Percentiles rank a stretch among this genome's conserved stretches.
Conservation (phyloP, 2,113 vertebrate genomes). For the Tragulus kanchil region DNA sequence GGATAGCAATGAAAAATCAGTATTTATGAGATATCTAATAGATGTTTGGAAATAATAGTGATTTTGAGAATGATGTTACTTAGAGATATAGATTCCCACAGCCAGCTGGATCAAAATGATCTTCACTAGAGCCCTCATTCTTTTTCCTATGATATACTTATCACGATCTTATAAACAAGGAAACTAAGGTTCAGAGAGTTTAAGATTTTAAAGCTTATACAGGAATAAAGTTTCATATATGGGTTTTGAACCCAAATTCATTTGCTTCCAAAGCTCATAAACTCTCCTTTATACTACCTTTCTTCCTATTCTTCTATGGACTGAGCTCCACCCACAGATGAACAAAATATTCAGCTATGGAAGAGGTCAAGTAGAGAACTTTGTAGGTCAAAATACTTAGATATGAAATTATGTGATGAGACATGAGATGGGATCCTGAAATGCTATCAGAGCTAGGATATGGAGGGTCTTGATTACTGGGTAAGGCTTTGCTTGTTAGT, state of each 20-base stretch:
- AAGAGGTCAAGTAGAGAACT: not conserved
- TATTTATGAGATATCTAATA: not conserved
- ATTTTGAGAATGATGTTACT: not conserved
- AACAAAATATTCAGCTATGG: not conserved
- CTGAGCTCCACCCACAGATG: not conserved
- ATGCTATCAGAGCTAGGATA: not conserved
- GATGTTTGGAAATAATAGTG: not conserved
- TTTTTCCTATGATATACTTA: not conserved
- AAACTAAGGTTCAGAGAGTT: not conserved
- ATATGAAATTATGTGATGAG: not conserved
- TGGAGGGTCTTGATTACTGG: not conserved
- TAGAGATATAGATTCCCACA: not conserved
- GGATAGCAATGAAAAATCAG: not conserved
- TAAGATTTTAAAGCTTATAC: not conserved
- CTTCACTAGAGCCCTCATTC: not conserved
- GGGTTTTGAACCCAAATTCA: not conserved
- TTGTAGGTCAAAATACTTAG: not conserved
- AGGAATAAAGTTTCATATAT: not conserved
- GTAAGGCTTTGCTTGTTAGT: not conserved
- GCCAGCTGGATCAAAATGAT: not conserved
- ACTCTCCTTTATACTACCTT: not conserved
- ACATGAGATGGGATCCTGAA: not conserved
- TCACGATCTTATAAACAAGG: not conserved
- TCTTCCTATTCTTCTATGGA: not conserved
- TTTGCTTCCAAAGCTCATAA: not conserved